Base-by-base conservation (phyloP, 2,888 invertebrate genomes). In the Aphidius colemani region DNA sequence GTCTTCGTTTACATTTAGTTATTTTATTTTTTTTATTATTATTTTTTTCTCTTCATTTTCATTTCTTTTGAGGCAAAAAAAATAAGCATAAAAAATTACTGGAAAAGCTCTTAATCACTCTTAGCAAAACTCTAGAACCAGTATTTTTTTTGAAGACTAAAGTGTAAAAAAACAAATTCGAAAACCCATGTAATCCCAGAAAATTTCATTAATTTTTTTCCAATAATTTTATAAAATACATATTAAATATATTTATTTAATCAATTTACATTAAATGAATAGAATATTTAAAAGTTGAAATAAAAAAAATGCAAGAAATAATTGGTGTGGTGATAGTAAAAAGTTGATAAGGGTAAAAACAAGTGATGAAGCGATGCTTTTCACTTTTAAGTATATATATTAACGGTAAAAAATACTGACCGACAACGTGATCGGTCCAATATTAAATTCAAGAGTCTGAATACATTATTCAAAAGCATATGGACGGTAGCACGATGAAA, bases 401-500 rank as follows among this genome's bases (percentile, higher is more conserved):
- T 39, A 30, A 39, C 46, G 45, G 46, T 45, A 43, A 56, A 53
- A 45, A 40, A 41, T 41, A 30, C 10, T 40, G 56, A 43, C 56
- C 46, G 46, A 30, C 57, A 57, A 44, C 43, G 55, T 61, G 49
- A 61, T 56, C 48, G 48, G 3, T 5, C 18, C 46, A 43, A 61
- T 61, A 49, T 11, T 49, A 55, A 61, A 61, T 61, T 61, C 61
- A 71, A 68, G 64, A 66, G 30, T 30, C 58, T 66, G 71, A 70
- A 73, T 74, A 75, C 74, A 75, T 77, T 76, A 75, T 73, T 71
- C 70, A 59, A 10, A 44, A 66, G 70, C 18, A 43, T 41, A 39
- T 51, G 10, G 45, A 53, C 7, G 48, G 41, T 40, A 53, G 11
- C 46, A 53, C 39, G 39, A 13, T 45, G 53, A 60, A 60, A 60